phyloP scores from a whole-genome alignment of 2,797 vertebrate species.

The Argya squamiceps region DNA sequence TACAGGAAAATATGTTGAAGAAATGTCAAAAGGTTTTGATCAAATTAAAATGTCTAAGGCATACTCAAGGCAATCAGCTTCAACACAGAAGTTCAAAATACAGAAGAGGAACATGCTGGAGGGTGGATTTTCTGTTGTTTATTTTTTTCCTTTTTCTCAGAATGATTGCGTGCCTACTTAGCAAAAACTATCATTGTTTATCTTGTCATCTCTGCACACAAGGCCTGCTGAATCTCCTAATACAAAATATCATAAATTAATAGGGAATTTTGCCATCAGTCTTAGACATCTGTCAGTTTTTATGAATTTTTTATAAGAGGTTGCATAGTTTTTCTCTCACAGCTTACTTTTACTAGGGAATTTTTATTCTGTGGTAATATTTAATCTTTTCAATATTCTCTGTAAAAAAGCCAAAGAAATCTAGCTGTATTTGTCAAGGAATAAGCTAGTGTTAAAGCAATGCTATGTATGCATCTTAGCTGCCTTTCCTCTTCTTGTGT shows the following conservation, averaged over 20 bases:
- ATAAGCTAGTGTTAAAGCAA: background rate
- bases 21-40: conserved; percentile 24
- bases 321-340: background rate
- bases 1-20: conserved; percentile 1
- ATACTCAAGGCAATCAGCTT: conserved; percentile 5
- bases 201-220: background rate
- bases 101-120: background rate
- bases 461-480: background rate
- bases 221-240: background rate
- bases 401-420: conserved; percentile 5
- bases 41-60: conserved; percentile 35
- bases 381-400: background rate
- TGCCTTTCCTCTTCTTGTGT: background rate
- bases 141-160: background rate
- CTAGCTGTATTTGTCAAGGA: background rate
- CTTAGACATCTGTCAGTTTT: background rate
- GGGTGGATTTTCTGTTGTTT: background rate
- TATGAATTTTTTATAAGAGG: background rate
- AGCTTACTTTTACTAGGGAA: background rate
- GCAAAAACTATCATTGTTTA: background rate
- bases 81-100: background rate
- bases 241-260: conserved; percentile 2
- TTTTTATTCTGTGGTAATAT: background rate
- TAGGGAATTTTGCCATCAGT: background rate
- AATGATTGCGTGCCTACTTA: background rate